phyloP scores from a whole-genome alignment of 1,140 invertebrate species.

The Drosophila equinoxialis region DNA sequence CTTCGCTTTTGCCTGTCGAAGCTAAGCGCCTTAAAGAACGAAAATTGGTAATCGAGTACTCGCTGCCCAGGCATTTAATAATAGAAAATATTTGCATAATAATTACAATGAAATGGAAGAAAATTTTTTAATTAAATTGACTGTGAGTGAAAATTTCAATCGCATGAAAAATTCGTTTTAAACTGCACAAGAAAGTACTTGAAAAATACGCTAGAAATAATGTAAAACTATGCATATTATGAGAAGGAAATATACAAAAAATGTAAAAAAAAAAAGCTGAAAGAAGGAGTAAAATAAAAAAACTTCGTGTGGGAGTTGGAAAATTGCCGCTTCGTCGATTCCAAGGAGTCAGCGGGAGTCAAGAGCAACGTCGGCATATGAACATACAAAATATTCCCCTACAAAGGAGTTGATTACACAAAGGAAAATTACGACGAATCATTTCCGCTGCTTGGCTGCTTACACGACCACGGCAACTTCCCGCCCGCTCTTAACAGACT shows the following conservation, averaged over 20 bases:
- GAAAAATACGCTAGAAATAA: neutral
- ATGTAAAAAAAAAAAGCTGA: slow-evolving; percentile 25
- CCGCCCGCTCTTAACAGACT: slow-evolving; percentile 19
- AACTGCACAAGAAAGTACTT: neutral
- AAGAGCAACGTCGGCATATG: slow-evolving; percentile 72
- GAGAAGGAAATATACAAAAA: slow-evolving; percentile 55
- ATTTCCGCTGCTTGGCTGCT: slow-evolving; percentile 82
- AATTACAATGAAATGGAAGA: slow-evolving; percentile 46
- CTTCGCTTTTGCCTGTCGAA: neutral
- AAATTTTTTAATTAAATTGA: slow-evolving; percentile 67
- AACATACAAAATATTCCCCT: slow-evolving; percentile 79
- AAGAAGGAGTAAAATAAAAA: slow-evolving; percentile 17
- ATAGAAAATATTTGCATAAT: slow-evolving; percentile 74
- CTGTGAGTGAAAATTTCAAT: slow-evolving; percentile 5
- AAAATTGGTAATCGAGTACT: slow-evolving; percentile 31
- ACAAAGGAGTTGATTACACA: slow-evolving; percentile 83
- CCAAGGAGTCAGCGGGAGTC: slow-evolving; percentile 42
- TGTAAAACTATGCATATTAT: slow-evolving; percentile 4
- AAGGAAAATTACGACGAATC: slow-evolving; percentile 83
- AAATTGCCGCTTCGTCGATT: slow-evolving; percentile 11
- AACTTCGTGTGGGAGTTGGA: slow-evolving; percentile 43
- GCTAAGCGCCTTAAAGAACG: slow-evolving; percentile 21
- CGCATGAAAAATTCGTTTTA: neutral
- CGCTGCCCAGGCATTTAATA: slow-evolving; percentile 47
- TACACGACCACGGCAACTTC: slow-evolving; percentile 71